Conservation (phyloP, 1,140 invertebrate genomes). For the Argopecten irradians region DNA sequence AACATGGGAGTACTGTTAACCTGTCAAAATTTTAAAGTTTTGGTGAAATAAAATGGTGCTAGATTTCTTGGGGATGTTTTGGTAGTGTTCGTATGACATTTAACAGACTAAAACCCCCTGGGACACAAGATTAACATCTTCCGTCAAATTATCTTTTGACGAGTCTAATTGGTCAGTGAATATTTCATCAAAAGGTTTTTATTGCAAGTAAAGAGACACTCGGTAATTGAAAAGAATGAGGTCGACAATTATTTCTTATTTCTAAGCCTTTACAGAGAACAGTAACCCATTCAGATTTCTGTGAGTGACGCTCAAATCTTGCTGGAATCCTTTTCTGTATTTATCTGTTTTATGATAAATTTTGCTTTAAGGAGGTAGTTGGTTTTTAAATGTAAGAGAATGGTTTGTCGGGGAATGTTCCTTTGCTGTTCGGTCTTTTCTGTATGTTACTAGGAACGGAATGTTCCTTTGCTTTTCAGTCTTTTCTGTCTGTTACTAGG, state of each 20-base stretch:
- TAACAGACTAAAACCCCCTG: not conserved
- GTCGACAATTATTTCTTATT: conserved; percentile 23
- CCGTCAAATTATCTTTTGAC: conserved; percentile 1
- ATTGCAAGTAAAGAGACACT: not conserved
- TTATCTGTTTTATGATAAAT: not conserved
- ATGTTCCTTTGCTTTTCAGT: not conserved
- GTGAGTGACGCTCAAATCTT: not conserved
- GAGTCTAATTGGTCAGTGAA: not conserved
- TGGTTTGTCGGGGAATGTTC: not conserved
- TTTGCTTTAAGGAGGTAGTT: not conserved
- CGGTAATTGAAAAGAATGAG: not conserved
- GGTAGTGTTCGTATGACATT: not conserved
- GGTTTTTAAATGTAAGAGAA: not conserved
- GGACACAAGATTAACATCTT: not conserved
- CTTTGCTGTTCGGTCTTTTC: not conserved
- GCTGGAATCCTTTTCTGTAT: not conserved
- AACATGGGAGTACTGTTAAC: not conserved
- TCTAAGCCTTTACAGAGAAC: not conserved
- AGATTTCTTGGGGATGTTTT: not conserved
- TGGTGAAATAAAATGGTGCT: not conserved
- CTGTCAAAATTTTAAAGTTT: not conserved
- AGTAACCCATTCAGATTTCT: not conserved
- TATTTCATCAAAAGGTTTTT: conserved; percentile 1
- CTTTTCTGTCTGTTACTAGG: too few species aligned
- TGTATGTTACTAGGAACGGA: too few species aligned